Conservation (phyloP, 2,113 vertebrate species). For the Rhynchopsitta pachyrhyncha region DNA sequence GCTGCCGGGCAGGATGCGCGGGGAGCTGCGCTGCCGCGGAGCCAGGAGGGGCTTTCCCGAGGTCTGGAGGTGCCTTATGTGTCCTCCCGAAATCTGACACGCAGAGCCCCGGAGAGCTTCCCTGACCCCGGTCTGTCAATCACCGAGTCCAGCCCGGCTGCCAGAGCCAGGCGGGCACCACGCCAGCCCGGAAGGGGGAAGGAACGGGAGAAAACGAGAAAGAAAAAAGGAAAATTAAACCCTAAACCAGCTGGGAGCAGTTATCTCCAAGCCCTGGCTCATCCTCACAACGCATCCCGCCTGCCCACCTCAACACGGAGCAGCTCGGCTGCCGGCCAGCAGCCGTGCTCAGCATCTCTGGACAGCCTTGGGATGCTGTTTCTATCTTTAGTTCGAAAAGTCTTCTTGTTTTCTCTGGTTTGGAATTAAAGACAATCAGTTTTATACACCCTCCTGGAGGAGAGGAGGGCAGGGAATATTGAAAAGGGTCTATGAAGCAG, state of each 20-base stretch:
- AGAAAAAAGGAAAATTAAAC: neutral
- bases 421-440: constrained; percentile 6
- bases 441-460: neutral
- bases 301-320: neutral
- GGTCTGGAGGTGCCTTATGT: neutral
- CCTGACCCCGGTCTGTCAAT: constrained; percentile 66
- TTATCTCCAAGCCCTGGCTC: constrained; percentile 50
- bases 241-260: constrained; percentile 55
- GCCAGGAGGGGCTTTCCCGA: neutral
- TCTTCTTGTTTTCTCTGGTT: constrained; percentile 18
- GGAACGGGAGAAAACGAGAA: neutral
- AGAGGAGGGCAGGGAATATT: neutral
- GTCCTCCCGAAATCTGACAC: constrained; percentile 53
- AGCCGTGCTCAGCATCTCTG: neutral
- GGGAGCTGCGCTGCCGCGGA: neutral
- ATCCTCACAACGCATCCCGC: neutral
- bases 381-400: neutral
- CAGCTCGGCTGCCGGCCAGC: neutral
- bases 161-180: constrained; percentile 15
- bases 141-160: constrained; percentile 1
- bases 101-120: constrained; percentile 1
- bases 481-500: neutral
- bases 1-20: neutral
- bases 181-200: neutral
- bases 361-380: neutral